Evolutionary conservation across 30 jellyfish, hydroid and myxozoan species (phyloP).

Genomic region (Chrysaora quinquecirrha): DNA sequence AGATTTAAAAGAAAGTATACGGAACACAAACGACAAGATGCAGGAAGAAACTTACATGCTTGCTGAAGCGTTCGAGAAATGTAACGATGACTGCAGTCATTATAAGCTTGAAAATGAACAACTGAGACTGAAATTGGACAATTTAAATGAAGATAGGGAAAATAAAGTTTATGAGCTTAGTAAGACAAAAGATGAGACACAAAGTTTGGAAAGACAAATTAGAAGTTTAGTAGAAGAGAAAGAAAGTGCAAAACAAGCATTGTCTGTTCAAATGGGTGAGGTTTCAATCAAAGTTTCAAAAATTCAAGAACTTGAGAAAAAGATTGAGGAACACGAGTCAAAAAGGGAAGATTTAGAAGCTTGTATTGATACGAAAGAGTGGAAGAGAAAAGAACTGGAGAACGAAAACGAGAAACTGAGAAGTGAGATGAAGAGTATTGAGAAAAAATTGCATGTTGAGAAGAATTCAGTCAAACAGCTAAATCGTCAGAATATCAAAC

Average conservation of each 20-base stretch:
- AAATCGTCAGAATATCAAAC: neutral
- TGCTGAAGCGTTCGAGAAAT: neutral
- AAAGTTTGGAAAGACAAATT: neutral
- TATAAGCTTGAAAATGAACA: neutral
- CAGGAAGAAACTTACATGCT: neutral
- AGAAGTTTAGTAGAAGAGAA: neutral
- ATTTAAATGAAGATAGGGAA: neutral
- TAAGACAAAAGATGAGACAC: neutral
- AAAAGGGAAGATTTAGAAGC: slow-evolving; percentile 6
- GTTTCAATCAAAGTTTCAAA: neutral
- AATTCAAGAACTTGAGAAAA: neutral
- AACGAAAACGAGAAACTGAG: neutral
- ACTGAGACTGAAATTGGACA: neutral
- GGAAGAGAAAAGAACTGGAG: neutral
- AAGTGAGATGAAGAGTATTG: neutral
- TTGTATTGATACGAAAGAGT: neutral
- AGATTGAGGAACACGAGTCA: neutral
- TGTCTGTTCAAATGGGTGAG: neutral
- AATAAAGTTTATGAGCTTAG: neutral
- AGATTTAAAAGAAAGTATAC: neutral
- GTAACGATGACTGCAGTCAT: neutral
- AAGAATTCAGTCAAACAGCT: neutral
- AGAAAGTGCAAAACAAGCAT: neutral
- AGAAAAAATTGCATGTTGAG: neutral
- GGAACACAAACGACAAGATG: neutral